A percentile compares a stretch with the other conserved stretches of the same genome.
These are phyloP conservation scores for Drosophila nasuta DNA, from an alignment of 1,140 invertebrate species.

Conservation along the genomic window DNA sequence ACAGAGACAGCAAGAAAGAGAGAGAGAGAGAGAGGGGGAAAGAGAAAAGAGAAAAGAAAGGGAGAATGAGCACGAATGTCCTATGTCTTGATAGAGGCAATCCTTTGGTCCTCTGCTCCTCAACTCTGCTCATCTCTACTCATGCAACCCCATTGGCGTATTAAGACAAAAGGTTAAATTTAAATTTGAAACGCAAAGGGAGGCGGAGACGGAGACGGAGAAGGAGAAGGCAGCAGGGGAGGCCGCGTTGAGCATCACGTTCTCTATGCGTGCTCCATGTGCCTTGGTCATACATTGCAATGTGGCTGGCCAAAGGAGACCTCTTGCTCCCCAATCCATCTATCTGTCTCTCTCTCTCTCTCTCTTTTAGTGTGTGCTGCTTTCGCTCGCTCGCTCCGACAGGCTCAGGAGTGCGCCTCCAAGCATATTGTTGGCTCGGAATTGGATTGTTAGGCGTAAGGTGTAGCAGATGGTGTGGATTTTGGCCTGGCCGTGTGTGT, in stretches of 20 bases:
- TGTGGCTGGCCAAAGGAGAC: constrained; percentile 51
- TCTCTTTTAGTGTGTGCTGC: neutral
- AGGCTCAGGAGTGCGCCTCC: constrained; percentile 36
- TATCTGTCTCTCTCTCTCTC: constrained; percentile 1
- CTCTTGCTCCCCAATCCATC: neutral
- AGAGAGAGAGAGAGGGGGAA: neutral
- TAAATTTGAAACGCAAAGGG: constrained; percentile 77
- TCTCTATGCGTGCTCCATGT: constrained; percentile 54
- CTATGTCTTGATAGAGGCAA: constrained; percentile 19
- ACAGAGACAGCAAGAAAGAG: constrained; percentile 3
- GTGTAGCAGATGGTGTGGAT: constrained; percentile 78
- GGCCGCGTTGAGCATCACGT: constrained; percentile 32
- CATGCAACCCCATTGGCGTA: constrained; percentile 54
- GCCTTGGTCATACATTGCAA: constrained; percentile 73
- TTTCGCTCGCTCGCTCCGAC: constrained; percentile 8
- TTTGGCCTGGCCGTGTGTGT: constrained; percentile 54
- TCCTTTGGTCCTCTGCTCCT: constrained; percentile 15
- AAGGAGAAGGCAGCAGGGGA: neutral
- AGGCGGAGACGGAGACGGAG: constrained; percentile 6
- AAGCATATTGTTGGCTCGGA: constrained; percentile 76
- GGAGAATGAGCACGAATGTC: neutral
- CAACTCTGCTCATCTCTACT: constrained; percentile 7
- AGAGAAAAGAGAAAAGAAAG: neutral
- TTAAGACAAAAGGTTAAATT: constrained; percentile 84
- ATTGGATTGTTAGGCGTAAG: constrained; percentile 82